Percentiles rank a stretch among this genome's conserved stretches.
These are phyloP conservation scores for Whitmania pigra DNA, from an alignment of 1,140 invertebrate species.

Conservation along the genomic window DNA sequence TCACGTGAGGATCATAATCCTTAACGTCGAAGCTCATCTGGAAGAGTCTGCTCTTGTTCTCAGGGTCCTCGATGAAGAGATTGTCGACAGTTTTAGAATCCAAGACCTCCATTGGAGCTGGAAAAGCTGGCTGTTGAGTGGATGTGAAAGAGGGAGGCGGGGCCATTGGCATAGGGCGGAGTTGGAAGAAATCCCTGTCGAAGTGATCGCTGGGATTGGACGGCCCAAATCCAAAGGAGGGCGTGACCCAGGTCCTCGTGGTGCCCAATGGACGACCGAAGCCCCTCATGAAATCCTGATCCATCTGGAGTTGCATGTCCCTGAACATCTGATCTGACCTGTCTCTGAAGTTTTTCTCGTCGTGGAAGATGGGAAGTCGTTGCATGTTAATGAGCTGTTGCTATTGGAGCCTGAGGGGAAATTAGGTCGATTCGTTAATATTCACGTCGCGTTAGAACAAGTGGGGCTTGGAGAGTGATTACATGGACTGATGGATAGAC, in stretches of 20 bases:
- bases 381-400: constrained; percentile 10
- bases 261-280: constrained; percentile 10
- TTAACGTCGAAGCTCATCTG: constrained; percentile 25
- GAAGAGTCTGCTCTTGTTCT: constrained; percentile 23
- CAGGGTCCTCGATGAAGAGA: constrained; percentile 22
- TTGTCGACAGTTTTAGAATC: constrained; percentile 20
- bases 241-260: not conserved
- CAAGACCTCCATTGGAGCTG: constrained; percentile 21
- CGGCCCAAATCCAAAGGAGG: not conserved
- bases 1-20: constrained; percentile 20
- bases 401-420: not conserved
- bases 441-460: not conserved
- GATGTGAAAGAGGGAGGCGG: not conserved
- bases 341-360: constrained; percentile 13
- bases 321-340: constrained; percentile 11
- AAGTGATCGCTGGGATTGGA: not conserved
- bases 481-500: not conserved
- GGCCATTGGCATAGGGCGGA: not conserved
- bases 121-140: constrained; percentile 7
- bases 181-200: constrained; percentile 7
- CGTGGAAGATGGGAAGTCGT: constrained; percentile 17
- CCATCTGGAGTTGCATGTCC: constrained; percentile 20
- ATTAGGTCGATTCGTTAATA: not conserved
- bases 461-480: not conserved
- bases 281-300: constrained; percentile 14